Base-by-base conservation (phyloP, 2,797 vertebrate genomes). In the Kryptolebias ocellatus region DNA sequence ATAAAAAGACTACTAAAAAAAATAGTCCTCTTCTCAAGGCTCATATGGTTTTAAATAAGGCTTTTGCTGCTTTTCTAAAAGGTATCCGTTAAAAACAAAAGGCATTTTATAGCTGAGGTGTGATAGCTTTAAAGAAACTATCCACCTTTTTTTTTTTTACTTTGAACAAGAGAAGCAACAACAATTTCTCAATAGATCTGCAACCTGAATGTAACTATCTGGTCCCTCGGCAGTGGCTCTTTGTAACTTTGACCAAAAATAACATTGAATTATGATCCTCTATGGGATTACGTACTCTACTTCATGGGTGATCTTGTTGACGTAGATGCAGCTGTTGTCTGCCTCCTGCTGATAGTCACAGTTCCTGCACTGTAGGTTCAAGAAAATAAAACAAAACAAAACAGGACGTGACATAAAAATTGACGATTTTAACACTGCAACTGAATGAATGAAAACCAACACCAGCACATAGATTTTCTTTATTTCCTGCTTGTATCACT, bases 311-410 rank as follows among this genome's bases (percentile, higher is more conserved):
- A 98, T 98, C 90, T 98, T 98, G 86, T 98, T 98, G 65, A 98
- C 96, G 6, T 98, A 98, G 80, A 98, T 98, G 81, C 96, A 98
- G 87, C 96, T 98, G 89, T 97, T 98, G 89, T 98, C 97, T 0
- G 96, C 96, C 75, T 98, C 96, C 78, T 98, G 97, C 71, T 98
- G 96, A 88, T 98, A 98, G 83, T 98, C 96, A 75, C 97, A 98
- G 73, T 98, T 98, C 28, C 97, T 94, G 90, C 97, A 98, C 97
- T 98, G 83, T 20, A 46, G 49, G 11, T 53, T 14, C 11, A 78
- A 53, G 14, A 2, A 16, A 12, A 51, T 31, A 24, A 53, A 8
- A 59, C 4, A 1, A 1, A 14, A 68, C 24, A 15, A 44, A 5
- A 15, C 37, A 4, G 50, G n/a, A 28, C 45, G 3, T 50, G 2